Evolutionary conservation across 2,113 vertebrate species (phyloP).

Genomic region (Bettongia penicillata): DNA sequence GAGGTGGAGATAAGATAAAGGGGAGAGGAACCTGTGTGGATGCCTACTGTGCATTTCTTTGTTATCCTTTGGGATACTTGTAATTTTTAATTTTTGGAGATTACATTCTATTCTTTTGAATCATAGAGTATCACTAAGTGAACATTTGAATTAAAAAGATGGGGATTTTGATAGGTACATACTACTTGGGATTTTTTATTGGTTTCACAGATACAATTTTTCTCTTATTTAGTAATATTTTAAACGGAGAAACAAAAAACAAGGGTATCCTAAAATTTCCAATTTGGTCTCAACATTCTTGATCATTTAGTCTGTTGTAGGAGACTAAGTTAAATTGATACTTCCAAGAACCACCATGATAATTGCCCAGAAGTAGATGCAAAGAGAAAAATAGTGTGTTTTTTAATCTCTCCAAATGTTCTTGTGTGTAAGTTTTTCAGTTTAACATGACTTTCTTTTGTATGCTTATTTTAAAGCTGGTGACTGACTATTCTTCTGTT

Average conservation of each 20-base stretch:
- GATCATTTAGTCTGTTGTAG: background rate
- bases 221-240: background rate
- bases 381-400: background rate
- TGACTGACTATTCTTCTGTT: background rate
- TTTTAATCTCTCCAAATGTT: background rate
- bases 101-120: background rate
- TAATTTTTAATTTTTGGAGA: background rate
- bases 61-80: background rate
- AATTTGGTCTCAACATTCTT: background rate
- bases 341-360: background rate
- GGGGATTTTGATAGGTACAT: background rate
- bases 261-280: background rate
- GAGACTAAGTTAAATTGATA: background rate
- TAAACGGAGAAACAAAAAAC: background rate
- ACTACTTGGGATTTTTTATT: background rate
- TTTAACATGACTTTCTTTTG: background rate
- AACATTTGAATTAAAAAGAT: background rate
- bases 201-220: background rate
- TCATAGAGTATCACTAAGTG: background rate
- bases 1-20: background rate
- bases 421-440: background rate
- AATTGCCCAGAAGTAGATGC: background rate
- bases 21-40: background rate
- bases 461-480: background rate
- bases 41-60: background rate